These are phyloP conservation scores for Zele albiditarsus DNA, from an alignment of 2,888 invertebrate species.

Conservation along the genomic window DNA sequence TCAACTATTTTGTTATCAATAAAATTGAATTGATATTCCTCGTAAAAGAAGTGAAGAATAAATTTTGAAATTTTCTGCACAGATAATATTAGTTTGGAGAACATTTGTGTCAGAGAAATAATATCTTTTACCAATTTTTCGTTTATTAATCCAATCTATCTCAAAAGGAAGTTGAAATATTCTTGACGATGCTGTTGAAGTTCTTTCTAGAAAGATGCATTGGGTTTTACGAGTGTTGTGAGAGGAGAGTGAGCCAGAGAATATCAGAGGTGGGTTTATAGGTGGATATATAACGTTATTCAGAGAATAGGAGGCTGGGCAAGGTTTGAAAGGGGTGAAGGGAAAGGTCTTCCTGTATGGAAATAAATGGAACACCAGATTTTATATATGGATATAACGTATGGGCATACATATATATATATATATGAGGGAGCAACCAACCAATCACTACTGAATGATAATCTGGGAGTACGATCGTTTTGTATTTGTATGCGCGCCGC, in stretches of 20 bases:
- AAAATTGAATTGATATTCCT: no score
- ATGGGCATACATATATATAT: neutral
- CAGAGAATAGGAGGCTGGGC: conserved; percentile 22
- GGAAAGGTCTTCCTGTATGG: conserved; percentile 69
- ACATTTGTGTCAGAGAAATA: no score
- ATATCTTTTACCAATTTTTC: no score
- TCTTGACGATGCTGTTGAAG: no score
- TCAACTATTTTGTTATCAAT: no score
- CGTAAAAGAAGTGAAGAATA: no score
- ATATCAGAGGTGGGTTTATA: conserved; percentile 6
- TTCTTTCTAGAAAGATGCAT: no score
- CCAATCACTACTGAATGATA: conserved; percentile 52
- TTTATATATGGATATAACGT: conserved; percentile 49
- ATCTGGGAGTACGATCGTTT: conserved; percentile 69
- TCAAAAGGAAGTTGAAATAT: no score
- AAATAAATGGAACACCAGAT: conserved; percentile 62
- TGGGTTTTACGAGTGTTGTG: neutral
- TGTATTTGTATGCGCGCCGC: conserved; percentile 49
- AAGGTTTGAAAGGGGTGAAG: conserved; percentile 19
- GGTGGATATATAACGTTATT: conserved; percentile 22
- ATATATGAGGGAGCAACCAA: conserved; percentile 14
- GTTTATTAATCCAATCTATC: no score
- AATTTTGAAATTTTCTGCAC: no score
- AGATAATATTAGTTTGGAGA: no score
- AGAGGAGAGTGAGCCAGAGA: neutral